phyloP scores from a whole-genome alignment of 2,797 vertebrate species.

The Anas bahamensis region DNA sequence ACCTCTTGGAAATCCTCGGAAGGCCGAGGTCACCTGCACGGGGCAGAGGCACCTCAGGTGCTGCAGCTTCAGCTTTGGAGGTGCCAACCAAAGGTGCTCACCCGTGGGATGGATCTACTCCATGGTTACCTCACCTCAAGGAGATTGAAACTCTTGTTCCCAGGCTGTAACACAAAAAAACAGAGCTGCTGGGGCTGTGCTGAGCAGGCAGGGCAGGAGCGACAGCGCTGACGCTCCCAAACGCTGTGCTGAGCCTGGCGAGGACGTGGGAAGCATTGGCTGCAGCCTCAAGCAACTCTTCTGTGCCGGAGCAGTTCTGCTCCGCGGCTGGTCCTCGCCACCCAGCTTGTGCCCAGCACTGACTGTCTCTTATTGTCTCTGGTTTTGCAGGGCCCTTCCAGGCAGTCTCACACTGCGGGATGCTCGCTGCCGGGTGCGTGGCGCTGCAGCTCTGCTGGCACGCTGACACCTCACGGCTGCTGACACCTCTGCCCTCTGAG shows the following conservation, averaged over 20 bases:
- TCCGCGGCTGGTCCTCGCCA: background rate
- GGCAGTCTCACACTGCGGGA: background rate
- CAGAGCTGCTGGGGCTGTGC: background rate
- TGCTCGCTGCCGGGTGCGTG: background rate
- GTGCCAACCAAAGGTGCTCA: background rate
- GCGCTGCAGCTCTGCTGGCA: background rate
- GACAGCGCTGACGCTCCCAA: background rate
- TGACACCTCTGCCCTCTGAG: background rate
- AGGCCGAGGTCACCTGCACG: rapidly evolving
- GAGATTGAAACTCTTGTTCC: background rate
- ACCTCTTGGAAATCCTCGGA: background rate
- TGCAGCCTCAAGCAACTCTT: rapidly evolving
- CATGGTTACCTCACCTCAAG: background rate
- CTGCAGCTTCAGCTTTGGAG: background rate
- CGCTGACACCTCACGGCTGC: rapidly evolving
- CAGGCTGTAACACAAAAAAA: background rate
- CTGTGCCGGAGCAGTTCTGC: background rate
- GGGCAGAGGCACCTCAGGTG: background rate
- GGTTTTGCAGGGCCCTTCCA: background rate
- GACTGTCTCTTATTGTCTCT: background rate
- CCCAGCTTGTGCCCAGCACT: background rate
- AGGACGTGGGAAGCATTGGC: rapidly evolving
- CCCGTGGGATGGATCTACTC: background rate
- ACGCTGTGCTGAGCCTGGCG: background rate
- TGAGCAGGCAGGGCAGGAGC: background rate